Conservation (phyloP, 2,113 vertebrate genomes). For the Tiliqua scincoides region DNA sequence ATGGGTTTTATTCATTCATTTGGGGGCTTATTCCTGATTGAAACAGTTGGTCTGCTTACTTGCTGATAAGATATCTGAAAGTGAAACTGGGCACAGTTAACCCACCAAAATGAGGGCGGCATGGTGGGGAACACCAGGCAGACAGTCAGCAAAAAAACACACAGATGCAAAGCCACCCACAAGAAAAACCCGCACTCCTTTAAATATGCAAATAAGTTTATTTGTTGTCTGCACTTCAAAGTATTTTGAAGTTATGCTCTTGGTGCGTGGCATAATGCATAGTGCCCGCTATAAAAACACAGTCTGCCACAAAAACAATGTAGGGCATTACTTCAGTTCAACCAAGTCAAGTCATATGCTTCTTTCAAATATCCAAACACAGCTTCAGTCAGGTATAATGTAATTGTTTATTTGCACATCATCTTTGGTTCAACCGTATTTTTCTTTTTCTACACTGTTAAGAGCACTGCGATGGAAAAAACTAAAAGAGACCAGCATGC, state of each 20-base stretch:
- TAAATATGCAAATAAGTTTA: not conserved
- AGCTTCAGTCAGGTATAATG: not conserved
- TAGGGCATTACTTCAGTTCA: not conserved
- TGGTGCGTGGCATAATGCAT: not conserved
- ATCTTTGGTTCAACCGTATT: constrained; percentile 31
- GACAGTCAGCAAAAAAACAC: not conserved
- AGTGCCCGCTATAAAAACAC: rapidly evolving
- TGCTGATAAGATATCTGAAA: not conserved
- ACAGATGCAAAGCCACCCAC: too few species aligned
- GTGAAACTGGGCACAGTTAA: not conserved
- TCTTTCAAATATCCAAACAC: not conserved
- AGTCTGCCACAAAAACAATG: not conserved
- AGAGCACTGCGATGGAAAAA: constrained; percentile 41
- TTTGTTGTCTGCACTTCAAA: not conserved
- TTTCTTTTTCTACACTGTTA: not conserved
- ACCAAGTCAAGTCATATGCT: not conserved
- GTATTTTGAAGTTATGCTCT: not conserved
- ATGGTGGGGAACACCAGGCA: not conserved
- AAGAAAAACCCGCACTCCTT: too few species aligned
- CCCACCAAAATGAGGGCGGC: not conserved
- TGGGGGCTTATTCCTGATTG: not conserved
- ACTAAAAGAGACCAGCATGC: constrained; percentile 54
- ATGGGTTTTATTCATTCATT: not conserved
- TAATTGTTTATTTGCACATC: rapidly evolving
- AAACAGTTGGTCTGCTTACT: not conserved